A percentile compares a stretch with the other conserved stretches of the same genome.
These are phyloP conservation scores for Bergia sp. DNA, from an alignment of 92 coral and sea anemone genomes.

Conservation along the genomic window DNA sequence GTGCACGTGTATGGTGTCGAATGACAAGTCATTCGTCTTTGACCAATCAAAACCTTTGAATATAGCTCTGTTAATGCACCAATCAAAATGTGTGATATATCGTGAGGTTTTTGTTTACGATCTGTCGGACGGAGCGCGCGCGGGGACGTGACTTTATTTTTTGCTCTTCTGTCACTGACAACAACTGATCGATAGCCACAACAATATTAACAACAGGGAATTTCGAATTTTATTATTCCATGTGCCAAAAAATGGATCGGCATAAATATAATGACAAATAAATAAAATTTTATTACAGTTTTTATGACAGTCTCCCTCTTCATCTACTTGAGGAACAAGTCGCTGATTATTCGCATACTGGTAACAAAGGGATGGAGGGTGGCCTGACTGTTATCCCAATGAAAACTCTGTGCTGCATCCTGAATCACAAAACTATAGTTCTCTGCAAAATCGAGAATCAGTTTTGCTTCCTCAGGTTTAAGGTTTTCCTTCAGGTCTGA, in stretches of 20 bases:
- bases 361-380: slow-evolving; percentile 39
- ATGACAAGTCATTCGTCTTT: slow-evolving; percentile 25
- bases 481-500: slow-evolving; percentile 23
- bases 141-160: slow-evolving; percentile 16
- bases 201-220: slow-evolving; percentile 6
- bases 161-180: slow-evolving; percentile 14
- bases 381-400: slow-evolving; percentile 35
- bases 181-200: slow-evolving; percentile 15
- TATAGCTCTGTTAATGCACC: slow-evolving; percentile 12
- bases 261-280: background rate
- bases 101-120: slow-evolving; percentile 11
- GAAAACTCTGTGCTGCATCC: slow-evolving; percentile 36
- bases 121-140: background rate
- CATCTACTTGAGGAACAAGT: background rate
- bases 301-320: too few species aligned
- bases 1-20: slow-evolving; percentile 12
- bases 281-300: too few species aligned
- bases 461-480: background rate
- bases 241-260: slow-evolving; percentile 20
- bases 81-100: slow-evolving; percentile 22
- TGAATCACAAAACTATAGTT: slow-evolving; percentile 36
- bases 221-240: slow-evolving; percentile 3
- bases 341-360: slow-evolving; percentile 30
- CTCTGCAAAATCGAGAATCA: slow-evolving; percentile 41
- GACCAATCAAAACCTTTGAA: slow-evolving; percentile 23